A percentile compares a stretch with the other conserved stretches of the same genome.
These are phyloP conservation scores for Oceanodroma leucorhoa DNA, from an alignment of 2,797 vertebrate genomes.

Conservation along the genomic window DNA sequence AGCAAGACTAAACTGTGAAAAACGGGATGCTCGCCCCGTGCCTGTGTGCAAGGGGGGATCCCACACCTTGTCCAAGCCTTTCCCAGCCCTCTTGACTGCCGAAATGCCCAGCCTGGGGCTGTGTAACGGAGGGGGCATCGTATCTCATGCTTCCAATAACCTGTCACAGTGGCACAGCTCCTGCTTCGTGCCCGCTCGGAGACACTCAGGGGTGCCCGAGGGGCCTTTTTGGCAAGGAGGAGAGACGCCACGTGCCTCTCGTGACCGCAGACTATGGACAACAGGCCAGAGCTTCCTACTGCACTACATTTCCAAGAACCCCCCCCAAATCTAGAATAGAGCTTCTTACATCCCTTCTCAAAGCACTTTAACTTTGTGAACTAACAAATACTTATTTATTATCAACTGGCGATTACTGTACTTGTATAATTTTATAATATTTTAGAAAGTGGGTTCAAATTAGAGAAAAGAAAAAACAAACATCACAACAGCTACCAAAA, in stretches of 20 bases:
- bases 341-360: slow-evolving; percentile 67
- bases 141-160: slow-evolving; percentile 32
- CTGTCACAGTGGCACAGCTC: neutral
- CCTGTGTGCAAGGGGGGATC: accelerated
- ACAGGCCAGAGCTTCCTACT: slow-evolving; percentile 18
- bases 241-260: neutral
- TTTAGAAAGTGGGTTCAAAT: neutral
- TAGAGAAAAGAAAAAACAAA: neutral
- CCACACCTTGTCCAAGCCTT: neutral
- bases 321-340: neutral
- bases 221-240: neutral
- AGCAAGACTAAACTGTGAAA: slow-evolving; percentile 60
- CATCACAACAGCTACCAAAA: slow-evolving; percentile 46
- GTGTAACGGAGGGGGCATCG: accelerated
- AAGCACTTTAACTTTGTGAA: slow-evolving; percentile 79
- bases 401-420: neutral
- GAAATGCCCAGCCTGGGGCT: neutral
- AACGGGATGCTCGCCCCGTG: neutral
- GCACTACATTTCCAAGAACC: slow-evolving; percentile 22
- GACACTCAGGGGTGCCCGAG: neutral
- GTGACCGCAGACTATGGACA: accelerated
- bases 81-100: neutral
- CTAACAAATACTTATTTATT: slow-evolving; percentile 80
- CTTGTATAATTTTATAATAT: slow-evolving; percentile 47
- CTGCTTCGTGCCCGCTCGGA: neutral